phyloP scores from a whole-genome alignment of 1,140 invertebrate genomes.

The Carcinoscorpius rotundicauda region DNA sequence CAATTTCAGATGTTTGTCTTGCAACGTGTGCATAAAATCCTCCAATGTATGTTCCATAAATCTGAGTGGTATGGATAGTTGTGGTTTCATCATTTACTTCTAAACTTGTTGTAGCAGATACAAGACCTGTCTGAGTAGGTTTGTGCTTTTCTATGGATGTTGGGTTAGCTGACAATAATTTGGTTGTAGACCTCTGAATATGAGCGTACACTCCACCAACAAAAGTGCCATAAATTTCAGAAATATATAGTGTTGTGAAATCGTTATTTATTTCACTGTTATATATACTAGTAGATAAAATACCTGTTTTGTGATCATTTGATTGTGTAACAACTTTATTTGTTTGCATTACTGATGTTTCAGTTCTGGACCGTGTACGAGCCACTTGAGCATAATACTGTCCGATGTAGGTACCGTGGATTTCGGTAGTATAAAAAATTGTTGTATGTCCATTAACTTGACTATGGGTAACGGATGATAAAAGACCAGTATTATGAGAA shows the following conservation, averaged over 20 bases:
- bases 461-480: slow-evolving; percentile 29
- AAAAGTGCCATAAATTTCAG: slow-evolving; percentile 33
- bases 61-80: slow-evolving; percentile 77
- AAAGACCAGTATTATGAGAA: no score
- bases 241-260: slow-evolving; percentile 31
- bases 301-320: no score
- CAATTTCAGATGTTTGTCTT: slow-evolving; percentile 14
- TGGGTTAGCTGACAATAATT: slow-evolving; percentile 46
- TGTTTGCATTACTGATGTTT: not conserved
- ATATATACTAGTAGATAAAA: no score
- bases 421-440: slow-evolving; percentile 31
- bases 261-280: no score
- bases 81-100: slow-evolving; percentile 83
- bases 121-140: slow-evolving; percentile 43
- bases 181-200: slow-evolving; percentile 52
- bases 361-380: slow-evolving; percentile 13
- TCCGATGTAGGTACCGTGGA: slow-evolving; percentile 34
- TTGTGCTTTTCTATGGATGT: slow-evolving; percentile 47
- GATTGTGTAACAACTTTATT: no score
- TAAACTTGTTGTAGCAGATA: slow-evolving; percentile 74
- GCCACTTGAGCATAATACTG: slow-evolving; percentile 40
- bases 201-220: slow-evolving; percentile 35
- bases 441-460: slow-evolving; percentile 29
- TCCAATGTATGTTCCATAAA: slow-evolving; percentile 71
- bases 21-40: slow-evolving; percentile 71